Conservation (phyloP, 92 coral and sea anemone species). For the Pocillopora meandrina region DNA sequence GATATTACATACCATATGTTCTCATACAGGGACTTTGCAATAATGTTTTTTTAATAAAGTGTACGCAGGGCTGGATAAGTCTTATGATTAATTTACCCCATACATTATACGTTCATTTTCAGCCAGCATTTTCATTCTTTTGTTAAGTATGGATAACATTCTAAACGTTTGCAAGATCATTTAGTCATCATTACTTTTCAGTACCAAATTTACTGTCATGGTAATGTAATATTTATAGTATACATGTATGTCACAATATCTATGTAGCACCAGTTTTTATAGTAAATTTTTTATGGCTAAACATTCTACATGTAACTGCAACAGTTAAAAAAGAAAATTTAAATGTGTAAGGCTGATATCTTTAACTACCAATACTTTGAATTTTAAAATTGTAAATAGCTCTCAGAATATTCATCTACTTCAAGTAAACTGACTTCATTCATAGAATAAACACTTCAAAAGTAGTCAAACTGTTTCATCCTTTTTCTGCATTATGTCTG, state of each 20-base stretch:
- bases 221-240: too few relatives aligned
- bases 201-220: too few relatives aligned
- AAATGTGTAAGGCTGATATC: neutral
- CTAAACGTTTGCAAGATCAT: too few relatives aligned
- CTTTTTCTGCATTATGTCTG: neutral
- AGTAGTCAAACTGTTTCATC: neutral
- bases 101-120: too few relatives aligned
- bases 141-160: too few relatives aligned
- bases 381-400: conserved; percentile 33
- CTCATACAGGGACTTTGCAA: too few relatives aligned
- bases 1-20: too few relatives aligned
- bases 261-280: neutral
- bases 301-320: neutral
- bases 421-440: conserved; percentile 14
- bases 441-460: conserved; percentile 12
- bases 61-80: too few relatives aligned
- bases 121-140: too few relatives aligned
- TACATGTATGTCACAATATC: neutral
- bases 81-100: too few relatives aligned
- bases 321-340: neutral
- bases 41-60: too few relatives aligned
- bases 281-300: neutral
- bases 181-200: too few relatives aligned
- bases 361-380: conserved; percentile 4
- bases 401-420: conserved; percentile 16